Percentiles rank a stretch among this genome's conserved stretches.
phyloP scores from a whole-genome alignment of 2,113 vertebrate genomes.

The Chlamydotis undulata region DNA sequence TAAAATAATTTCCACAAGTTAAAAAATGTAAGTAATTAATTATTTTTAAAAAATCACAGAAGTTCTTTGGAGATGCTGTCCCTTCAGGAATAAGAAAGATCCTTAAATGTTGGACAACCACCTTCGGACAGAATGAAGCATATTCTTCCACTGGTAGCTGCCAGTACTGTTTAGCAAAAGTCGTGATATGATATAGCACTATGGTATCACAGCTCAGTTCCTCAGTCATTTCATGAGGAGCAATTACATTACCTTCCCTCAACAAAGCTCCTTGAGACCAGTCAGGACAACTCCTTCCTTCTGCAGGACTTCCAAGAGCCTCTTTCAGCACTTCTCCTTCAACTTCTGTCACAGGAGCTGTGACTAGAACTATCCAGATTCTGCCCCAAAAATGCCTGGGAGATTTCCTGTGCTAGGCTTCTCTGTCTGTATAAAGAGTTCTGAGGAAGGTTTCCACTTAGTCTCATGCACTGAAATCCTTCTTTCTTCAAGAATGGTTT shows the following conservation, averaged over 20 bases:
- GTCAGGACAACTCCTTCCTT: background rate
- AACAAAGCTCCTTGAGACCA: background rate
- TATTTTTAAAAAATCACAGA: no score
- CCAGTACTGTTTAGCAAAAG: background rate
- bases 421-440: background rate
- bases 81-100: background rate
- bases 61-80: background rate
- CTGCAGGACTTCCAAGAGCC: background rate
- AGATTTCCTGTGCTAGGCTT: background rate
- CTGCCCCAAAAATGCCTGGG: background rate
- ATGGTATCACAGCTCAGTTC: background rate
- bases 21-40: background rate
- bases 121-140: background rate
- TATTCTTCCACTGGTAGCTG: background rate
- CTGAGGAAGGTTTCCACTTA: background rate
- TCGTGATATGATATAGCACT: background rate
- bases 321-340: background rate
- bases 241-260: background rate
- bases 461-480: background rate
- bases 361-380: background rate
- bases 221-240: background rate
- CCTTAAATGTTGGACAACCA: background rate
- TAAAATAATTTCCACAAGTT: background rate
- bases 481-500: background rate
- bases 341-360: background rate